phyloP scores from a whole-genome alignment of 2,888 invertebrate species.

The Leucophenga montana region DNA sequence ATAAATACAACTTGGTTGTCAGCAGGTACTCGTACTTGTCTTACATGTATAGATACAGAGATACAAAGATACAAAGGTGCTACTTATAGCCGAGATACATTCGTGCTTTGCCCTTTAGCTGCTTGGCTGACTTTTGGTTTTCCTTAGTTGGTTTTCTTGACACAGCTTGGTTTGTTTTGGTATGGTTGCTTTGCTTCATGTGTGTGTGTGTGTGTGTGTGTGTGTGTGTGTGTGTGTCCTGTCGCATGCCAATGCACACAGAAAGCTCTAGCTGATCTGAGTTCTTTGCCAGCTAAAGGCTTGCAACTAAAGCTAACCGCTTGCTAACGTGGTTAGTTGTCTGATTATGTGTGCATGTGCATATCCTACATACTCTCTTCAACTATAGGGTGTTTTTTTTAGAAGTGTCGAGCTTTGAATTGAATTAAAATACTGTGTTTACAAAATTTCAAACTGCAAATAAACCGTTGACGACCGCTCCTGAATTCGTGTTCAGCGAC shows the following conservation, averaged over 20 bases:
- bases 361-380: not conserved
- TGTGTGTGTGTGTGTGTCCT: no score
- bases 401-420: no score
- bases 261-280: not conserved
- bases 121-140: conserved; percentile 27
- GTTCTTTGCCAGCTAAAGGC: no score
- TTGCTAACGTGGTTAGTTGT: conserved; percentile 29
- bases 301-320: conserved; percentile 23
- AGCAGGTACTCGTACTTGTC: not conserved
- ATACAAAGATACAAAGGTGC: not conserved
- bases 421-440: no score
- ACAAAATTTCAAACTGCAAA: no score
- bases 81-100: not conserved
- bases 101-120: conserved; percentile 19
- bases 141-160: not conserved
- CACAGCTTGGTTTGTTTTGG: conserved; percentile 8
- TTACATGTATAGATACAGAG: not conserved
- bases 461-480: no score
- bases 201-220: no score
- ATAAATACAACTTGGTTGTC: not conserved
- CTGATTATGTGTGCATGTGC: conserved; percentile 28
- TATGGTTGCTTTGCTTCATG: no score
- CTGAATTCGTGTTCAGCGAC: no score
- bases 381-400: no score
- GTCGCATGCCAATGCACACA: no score